Conservation (phyloP, 1,140 invertebrate genomes). For the Campoletis sonorensis region DNA sequence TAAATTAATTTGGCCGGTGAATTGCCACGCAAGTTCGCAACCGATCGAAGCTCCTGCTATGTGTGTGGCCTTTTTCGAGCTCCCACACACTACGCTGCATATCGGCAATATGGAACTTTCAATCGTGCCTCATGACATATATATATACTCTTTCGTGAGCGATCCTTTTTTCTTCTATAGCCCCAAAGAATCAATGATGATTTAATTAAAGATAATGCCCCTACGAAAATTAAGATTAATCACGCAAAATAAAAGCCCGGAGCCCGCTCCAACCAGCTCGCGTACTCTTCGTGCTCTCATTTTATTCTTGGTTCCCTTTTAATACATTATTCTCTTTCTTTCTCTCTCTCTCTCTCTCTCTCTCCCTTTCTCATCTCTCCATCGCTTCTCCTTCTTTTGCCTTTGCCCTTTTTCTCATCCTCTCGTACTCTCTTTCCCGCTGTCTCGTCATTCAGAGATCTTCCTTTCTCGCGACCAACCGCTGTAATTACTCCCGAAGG, state of each 20-base stretch:
- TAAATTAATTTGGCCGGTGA: slow-evolving; percentile 68
- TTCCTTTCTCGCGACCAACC: slow-evolving; percentile 50
- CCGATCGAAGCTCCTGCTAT: background rate
- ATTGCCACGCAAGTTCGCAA: background rate
- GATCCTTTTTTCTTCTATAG: background rate
- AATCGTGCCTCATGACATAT: slow-evolving; percentile 7
- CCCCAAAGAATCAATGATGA: slow-evolving; percentile 68
- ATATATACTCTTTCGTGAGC: slow-evolving; percentile 6
- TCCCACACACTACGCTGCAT: background rate
- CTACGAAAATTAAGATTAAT: slow-evolving; percentile 73
- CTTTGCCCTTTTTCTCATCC: background rate
- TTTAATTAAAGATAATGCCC: slow-evolving; percentile 73
- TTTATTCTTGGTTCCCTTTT: slow-evolving; percentile 12
- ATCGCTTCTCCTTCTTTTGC: background rate
- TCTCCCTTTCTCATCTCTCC: background rate
- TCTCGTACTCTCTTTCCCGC: background rate
- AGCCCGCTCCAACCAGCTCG: slow-evolving; percentile 8
- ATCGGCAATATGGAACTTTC: background rate
- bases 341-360: background rate
- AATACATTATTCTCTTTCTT: slow-evolving; percentile 4
- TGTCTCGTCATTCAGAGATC: slow-evolving; percentile 46
- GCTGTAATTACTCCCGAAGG: slow-evolving; percentile 64
- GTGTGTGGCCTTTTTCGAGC: background rate
- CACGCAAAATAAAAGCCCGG: slow-evolving; percentile 55
- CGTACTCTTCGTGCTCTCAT: slow-evolving; percentile 24